A percentile compares a stretch with the other conserved stretches of the same genome.
These are phyloP conservation scores for Tolmerus cingulatus DNA, from an alignment of 2,888 invertebrate species.

Conservation along the genomic window DNA sequence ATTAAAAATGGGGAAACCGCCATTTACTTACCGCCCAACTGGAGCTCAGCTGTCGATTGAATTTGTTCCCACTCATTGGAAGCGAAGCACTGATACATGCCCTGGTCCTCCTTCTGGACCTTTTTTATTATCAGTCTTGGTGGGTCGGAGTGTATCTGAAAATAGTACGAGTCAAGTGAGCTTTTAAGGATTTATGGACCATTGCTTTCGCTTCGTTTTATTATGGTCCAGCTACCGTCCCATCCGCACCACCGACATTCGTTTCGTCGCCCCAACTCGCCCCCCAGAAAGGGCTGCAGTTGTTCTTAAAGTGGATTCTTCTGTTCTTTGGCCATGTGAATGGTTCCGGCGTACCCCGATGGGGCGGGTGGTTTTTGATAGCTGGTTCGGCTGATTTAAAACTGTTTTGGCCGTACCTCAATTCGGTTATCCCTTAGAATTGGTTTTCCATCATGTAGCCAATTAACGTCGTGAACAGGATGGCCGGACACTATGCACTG, in stretches of 20 bases:
- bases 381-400: constrained; percentile 51
- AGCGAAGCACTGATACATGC: constrained; percentile 92
- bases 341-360: not conserved
- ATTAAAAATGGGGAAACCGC: constrained; percentile 22
- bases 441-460: constrained; percentile 80
- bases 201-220: not conserved
- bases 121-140: constrained; percentile 70
- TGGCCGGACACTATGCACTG: constrained; percentile 88
- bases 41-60: constrained; percentile 81
- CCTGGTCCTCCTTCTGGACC: constrained; percentile 82
- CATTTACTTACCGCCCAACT: constrained; percentile 75
- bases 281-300: not conserved
- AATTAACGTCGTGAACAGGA: constrained; percentile 80
- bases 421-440: constrained; percentile 69
- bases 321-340: not conserved
- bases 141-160: constrained; percentile 62
- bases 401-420: constrained; percentile 65
- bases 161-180: constrained; percentile 25
- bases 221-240: not conserved
- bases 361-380: not conserved
- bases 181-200: constrained; percentile 26
- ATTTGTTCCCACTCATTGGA: constrained; percentile 85
- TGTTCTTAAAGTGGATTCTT: constrained; percentile 14
- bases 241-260: not conserved
- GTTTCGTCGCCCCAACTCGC: not conserved